These are phyloP conservation scores for Tinea semifulvella DNA, from an alignment of 2,888 invertebrate genomes.

Conservation along the genomic window DNA sequence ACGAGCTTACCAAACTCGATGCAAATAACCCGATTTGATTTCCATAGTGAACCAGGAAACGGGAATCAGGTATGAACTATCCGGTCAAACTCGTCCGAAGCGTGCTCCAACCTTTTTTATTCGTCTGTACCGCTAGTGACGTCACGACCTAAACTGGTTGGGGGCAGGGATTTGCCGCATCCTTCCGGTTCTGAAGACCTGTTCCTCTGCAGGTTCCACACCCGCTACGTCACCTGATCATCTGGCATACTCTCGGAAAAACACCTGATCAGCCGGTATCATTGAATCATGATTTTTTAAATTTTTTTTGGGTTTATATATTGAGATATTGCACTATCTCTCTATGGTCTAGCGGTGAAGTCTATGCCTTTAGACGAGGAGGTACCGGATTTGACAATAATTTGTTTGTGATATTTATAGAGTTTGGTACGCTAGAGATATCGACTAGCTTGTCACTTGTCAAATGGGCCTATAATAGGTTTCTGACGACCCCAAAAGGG, in stretches of 20 bases:
- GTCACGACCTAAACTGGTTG: conserved; percentile 67
- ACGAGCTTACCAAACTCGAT: no score
- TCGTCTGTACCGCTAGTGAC: conserved; percentile 67
- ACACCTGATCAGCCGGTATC: conserved; percentile 30
- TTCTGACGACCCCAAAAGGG: no score
- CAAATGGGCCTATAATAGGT: not conserved
- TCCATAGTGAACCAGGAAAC: conserved; percentile 44
- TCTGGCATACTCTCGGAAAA: conserved; percentile 24
- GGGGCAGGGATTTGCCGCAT: conserved; percentile 67
- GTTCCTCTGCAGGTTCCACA: conserved; percentile 58
- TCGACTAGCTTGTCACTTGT: no score
- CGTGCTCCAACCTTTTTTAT: conserved; percentile 67
- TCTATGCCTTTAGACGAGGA: no score
- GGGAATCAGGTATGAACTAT: conserved; percentile 66
- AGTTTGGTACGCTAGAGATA: no score
- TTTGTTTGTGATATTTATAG: no score
- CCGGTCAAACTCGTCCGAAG: conserved; percentile 65
- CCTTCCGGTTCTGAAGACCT: conserved; percentile 67
- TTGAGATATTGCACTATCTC: no score
- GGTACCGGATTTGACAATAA: conserved; percentile 14
- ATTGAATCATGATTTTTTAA: no score
- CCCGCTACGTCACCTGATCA: conserved; percentile 39
- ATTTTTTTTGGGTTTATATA: no score
- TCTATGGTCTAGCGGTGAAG: no score
- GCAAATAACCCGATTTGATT: conserved; percentile 1